Percentiles rank a stretch among this genome's conserved stretches.
Evolutionary conservation across 2,888 invertebrate genomes (phyloP).

Genomic region (Eupeodes latifasciatus): DNA sequence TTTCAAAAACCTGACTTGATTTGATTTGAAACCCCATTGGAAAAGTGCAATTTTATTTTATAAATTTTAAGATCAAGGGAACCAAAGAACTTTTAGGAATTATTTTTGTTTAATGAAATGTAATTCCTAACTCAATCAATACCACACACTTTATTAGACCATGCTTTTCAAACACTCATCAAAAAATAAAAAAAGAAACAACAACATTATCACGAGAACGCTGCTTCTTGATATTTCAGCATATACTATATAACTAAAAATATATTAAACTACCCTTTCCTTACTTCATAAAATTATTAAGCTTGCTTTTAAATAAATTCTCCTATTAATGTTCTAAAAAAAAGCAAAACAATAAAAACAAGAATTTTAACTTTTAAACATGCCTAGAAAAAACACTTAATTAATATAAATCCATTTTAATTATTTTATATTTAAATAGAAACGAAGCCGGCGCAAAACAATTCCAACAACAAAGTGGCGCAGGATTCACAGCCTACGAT

Average conservation of each 20-base stretch:
- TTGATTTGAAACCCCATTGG: no score
- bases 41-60: no score
- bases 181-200: conserved; percentile 28
- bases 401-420: conserved; percentile 11
- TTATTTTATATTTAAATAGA: conserved; percentile 86
- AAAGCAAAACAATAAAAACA: conserved; percentile 27
- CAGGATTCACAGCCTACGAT: conserved; percentile 99
- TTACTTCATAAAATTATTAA: conserved; percentile 60
- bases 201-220: conserved; percentile 60
- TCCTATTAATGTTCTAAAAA: conserved; percentile 68
- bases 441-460: conserved; percentile 95
- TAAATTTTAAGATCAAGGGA: no score
- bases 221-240: conserved; percentile 66
- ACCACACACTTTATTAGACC: conserved; percentile 55
- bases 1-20: no score
- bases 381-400: neutral
- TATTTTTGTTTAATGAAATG: no score
- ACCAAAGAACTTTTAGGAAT: no score
- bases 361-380: neutral
- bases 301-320: conserved; percentile 68
- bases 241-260: neutral
- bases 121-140: neutral
- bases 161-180: conserved; percentile 51
- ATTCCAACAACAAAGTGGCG: conserved; percentile 88
- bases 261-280: conserved; percentile 42